Evolutionary conservation across 1,140 invertebrate genomes (phyloP).

Genomic region (Drosophila chauvacae): DNA sequence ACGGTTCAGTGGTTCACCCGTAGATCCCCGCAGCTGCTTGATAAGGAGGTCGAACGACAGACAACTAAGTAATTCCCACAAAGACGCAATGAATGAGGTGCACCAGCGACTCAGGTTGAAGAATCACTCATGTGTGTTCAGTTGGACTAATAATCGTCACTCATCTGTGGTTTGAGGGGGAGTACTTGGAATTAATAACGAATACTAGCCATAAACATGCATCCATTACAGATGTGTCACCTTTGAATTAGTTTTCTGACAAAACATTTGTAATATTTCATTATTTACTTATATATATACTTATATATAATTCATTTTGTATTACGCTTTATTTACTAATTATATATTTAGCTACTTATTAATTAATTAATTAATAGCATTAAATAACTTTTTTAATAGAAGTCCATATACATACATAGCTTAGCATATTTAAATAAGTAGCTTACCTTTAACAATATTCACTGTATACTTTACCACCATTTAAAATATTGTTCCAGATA

Average conservation of each 20-base stretch:
- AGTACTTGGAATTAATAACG: neutral
- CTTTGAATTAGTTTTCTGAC: no score
- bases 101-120: neutral
- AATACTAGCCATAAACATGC: neutral
- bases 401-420: no score
- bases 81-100: slow-evolving; percentile 22
- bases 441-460: no score
- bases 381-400: no score
- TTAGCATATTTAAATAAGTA: no score
- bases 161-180: slow-evolving; percentile 1
- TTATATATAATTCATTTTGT: neutral
- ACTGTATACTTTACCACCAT: no score
- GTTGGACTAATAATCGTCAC: slow-evolving; percentile 2
- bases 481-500: no score
- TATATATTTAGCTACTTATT: no score
- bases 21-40: slow-evolving; percentile 56
- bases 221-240: neutral
- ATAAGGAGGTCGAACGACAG: slow-evolving; percentile 39
- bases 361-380: no score
- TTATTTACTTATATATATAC: no score
- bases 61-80: slow-evolving; percentile 19
- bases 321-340: neutral
- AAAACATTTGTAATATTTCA: neutral
- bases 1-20: slow-evolving; percentile 42
- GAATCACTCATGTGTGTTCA: slow-evolving; percentile 20